A percentile compares a stretch with the other conserved stretches of the same genome.
Conservation (phyloP, 2,797 vertebrate genomes). For the Propithecus deckenii region DNA sequence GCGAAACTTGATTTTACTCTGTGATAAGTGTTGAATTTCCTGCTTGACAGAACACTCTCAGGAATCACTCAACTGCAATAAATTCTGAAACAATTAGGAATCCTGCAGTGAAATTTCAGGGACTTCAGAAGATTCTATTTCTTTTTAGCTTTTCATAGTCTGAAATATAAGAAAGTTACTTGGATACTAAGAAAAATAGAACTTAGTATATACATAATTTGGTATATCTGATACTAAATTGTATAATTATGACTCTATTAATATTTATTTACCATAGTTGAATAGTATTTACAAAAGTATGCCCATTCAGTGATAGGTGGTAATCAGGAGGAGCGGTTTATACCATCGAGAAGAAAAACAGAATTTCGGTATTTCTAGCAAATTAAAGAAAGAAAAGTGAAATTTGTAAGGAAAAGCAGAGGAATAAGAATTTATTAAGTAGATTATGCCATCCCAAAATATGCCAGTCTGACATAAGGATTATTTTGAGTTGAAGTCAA, state of each 20-base stretch:
- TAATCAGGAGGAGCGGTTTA: neutral
- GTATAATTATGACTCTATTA: neutral
- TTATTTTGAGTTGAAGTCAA: neutral
- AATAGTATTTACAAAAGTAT: neutral
- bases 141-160: conserved; percentile 54
- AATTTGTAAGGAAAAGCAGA: neutral
- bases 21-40: conserved; percentile 58
- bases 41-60: conserved; percentile 36
- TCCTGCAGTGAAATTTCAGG: neutral
- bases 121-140: conserved; percentile 43
- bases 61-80: conserved; percentile 56
- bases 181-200: conserved; percentile 35
- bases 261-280: neutral
- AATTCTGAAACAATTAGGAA: conserved; percentile 43
- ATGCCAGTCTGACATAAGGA: neutral
- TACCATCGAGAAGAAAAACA: neutral
- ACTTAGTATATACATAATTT: neutral
- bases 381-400: neutral
- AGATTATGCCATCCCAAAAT: neutral
- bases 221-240: neutral
- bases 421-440: neutral
- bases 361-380: neutral
- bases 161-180: conserved; percentile 41
- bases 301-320: neutral
- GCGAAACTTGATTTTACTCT: conserved; percentile 29